Conservation (phyloP, 2,888 invertebrate species). For the Pristionchus exspectatus region DNA sequence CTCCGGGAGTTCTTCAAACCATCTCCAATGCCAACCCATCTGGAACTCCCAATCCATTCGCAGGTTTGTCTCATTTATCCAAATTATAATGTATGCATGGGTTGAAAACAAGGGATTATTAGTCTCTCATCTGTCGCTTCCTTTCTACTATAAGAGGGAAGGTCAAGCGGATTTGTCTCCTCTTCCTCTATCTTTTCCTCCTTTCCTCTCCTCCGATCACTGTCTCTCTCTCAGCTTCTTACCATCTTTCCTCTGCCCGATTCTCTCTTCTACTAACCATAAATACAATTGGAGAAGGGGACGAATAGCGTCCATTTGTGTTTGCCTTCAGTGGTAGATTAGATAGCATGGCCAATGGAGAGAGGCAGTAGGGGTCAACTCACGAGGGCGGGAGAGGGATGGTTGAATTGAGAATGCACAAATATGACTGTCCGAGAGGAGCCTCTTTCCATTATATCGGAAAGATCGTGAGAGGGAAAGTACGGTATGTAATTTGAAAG, state of each 20-base stretch:
- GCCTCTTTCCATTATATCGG: slow-evolving; percentile 39
- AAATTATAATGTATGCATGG: neutral
- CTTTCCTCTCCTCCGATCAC: slow-evolving; percentile 18
- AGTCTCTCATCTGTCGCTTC: slow-evolving; percentile 7
- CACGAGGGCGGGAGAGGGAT: neutral
- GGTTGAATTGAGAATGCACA: slow-evolving; percentile 50
- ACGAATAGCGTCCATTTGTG: slow-evolving; percentile 23
- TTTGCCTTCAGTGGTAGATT: slow-evolving; percentile 37
- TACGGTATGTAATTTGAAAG: slow-evolving; percentile 22
- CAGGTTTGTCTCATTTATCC: neutral
- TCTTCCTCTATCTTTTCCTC: slow-evolving; percentile 15
- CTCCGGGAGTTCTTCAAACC: slow-evolving; percentile 39
- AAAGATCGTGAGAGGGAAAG: slow-evolving; percentile 45
- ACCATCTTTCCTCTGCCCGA: slow-evolving; percentile 53
- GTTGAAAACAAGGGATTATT: neutral
- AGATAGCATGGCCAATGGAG: neutral
- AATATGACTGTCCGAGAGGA: slow-evolving; percentile 3
- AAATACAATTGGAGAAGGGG: slow-evolving; percentile 39
- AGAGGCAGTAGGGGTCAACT: slow-evolving; percentile 24
- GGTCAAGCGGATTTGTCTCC: slow-evolving; percentile 46
- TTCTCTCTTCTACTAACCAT: slow-evolving; percentile 39
- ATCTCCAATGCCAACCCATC: slow-evolving; percentile 52
- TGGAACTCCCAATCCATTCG: slow-evolving; percentile 3
- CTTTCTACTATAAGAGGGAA: neutral
- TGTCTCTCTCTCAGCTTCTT: slow-evolving; percentile 27